Evolutionary conservation across 1,140 invertebrate genomes (phyloP), one percentile per base, ranked within the genome.

Genomic region (Aphelenchoides besseyi): DNA sequence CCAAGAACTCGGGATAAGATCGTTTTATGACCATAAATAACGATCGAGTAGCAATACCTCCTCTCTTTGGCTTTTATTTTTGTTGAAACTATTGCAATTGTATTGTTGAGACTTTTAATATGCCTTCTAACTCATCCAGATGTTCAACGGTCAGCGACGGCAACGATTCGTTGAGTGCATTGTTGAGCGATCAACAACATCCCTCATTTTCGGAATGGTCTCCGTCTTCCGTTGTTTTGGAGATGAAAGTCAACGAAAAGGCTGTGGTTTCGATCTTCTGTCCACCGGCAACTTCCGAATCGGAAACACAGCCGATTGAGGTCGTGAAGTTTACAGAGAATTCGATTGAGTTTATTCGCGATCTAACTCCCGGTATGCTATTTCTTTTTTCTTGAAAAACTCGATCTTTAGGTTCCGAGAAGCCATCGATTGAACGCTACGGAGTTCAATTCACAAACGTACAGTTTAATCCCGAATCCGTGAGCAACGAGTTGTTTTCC

Each of bases 231-330:
- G 63, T 66, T 37, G 63, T 66, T 16, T 23, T 66, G 63, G 63
- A 66, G 63, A 66, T 66, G 63, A 66, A 66, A 53, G 36, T 66
- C 12, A 37, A 37, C n/a, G 63, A 66, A 33, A 16, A 16, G 63
- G 63, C 63, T 0, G 63, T 66, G 0, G 63, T 66, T 3, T 36
- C 63, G 3, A 53, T 66, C 36, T 36, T 33, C 32, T 66, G 63
- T 53, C 59, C 59, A 16, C 59, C 2, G n/a, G 63, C 30, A n/a
- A n/a, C 26, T 32, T 26, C 30, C 12, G 32, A 5, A 23, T 28
- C 1, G n/a, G 63, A 53, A 23, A 66, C 12, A 33, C 9, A 28
- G 30, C 12, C 1, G 16, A 3, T 36, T 3, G 63, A 37, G 63
- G 26, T 66, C 30, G 36, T 66, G 12, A 66, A 66, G 30, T 66